Base-by-base conservation (phyloP, 2,113 vertebrate species). In the Prionailurus viverrinus region DNA sequence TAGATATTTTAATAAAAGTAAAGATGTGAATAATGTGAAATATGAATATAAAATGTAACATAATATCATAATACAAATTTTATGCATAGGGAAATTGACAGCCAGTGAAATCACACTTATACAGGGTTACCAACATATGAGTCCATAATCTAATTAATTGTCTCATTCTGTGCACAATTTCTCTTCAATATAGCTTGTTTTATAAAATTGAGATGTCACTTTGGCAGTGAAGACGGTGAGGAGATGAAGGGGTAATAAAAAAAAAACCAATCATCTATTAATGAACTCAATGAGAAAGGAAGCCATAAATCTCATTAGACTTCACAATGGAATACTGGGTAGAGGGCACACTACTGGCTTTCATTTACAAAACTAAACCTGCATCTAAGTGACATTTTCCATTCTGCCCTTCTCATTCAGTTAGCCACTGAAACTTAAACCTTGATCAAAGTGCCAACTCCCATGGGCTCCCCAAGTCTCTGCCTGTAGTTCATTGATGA, bases 191-290 rank as follows among this genome's bases (percentile, higher is more conserved):
- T 13, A 29, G 11, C 61, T 82, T 87, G 11, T 13, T 78, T 80
- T 92, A 61, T n/a, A 11, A 95, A 93, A 53, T 58, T 5, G 89
- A 84, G 33, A 91, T 84, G 41, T 79, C 31, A 78, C 27, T 69
- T 23, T 1, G 45, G 31, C 2, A 81, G 13, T 71, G 14, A 83
- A 36, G 0, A 92, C 0, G 63, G 3, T 9, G 1, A 66, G 16
- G 18, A 87, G 21, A 87, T 79, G 79, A 87, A 92, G 91, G 27
- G 89, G 4, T 73, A 71, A 81, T 41, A 48, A 86, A 89, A 80
- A 71, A 2, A 84, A 3, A 84, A 2, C 45, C 13, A 76, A 41
- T n/a, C 5, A 71, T 87, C 84, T 93, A 58, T 79, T 88, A 53
- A 79, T 11, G 8, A 87, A 81, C 4, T 94, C 73, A 55, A 48